These are phyloP conservation scores for Exaiptasia diaphana DNA, from an alignment of 64 coral and sea anemone species.

Conservation along the genomic window DNA sequence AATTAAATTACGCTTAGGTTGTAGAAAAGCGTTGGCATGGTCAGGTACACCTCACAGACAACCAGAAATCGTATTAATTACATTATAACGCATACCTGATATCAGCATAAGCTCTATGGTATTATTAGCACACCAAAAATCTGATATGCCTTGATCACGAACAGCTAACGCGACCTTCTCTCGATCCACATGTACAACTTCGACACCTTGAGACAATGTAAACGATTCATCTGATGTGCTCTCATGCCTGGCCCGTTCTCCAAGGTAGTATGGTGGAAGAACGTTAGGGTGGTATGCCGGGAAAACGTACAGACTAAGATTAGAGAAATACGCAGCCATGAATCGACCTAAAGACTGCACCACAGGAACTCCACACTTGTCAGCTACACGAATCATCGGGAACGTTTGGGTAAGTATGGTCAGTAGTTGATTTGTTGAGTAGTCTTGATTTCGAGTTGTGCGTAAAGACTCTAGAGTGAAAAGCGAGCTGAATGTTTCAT, in stretches of 20 bases:
- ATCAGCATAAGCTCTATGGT: slow-evolving; percentile 74
- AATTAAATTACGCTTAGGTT: too few species aligned
- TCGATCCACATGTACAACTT: slow-evolving; percentile 53
- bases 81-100: too few species aligned
- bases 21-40: too few species aligned
- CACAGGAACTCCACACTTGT: slow-evolving; percentile 61
- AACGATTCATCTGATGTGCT: slow-evolving; percentile 22
- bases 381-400: slow-evolving; percentile 66
- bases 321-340: slow-evolving; percentile 95
- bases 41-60: too few species aligned
- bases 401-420: slow-evolving; percentile 64
- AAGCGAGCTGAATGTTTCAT: slow-evolving; percentile 24
- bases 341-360: slow-evolving; percentile 76
- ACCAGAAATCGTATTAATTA: too few species aligned
- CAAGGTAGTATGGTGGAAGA: slow-evolving; percentile 61
- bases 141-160: slow-evolving; percentile 64
- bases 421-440: slow-evolving; percentile 29
- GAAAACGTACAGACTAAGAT: slow-evolving; percentile 75
- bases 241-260: neutral
- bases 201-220: slow-evolving; percentile 27
- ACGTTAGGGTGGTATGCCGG: slow-evolving; percentile 46
- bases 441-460: slow-evolving; percentile 8
- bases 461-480: slow-evolving; percentile 33
- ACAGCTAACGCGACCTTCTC: slow-evolving; percentile 60
- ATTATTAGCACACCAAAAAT: slow-evolving; percentile 78